Evolutionary conservation across 92 coral and sea anemone genomes (phyloP).

Genomic region (Phymanthus crucifer): DNA sequence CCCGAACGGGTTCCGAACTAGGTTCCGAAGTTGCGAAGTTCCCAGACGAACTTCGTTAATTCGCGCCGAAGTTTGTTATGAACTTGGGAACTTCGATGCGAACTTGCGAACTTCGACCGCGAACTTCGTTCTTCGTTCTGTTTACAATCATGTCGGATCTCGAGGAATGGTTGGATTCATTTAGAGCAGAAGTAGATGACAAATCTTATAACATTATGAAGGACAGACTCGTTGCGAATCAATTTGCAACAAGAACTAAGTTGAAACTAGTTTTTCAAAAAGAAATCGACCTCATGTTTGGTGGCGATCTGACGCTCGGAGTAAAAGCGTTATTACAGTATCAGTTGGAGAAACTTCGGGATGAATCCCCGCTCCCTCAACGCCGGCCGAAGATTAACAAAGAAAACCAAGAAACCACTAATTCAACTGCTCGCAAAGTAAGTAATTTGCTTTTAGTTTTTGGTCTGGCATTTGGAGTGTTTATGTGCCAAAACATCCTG

Average conservation of each 20-base stretch:
- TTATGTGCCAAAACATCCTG: too few species aligned
- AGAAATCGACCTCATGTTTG: slow-evolving; percentile 16
- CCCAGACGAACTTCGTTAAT: too few species aligned
- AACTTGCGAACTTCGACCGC: too few species aligned
- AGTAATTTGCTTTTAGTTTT: neutral
- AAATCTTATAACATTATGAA: neutral
- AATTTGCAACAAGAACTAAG: neutral
- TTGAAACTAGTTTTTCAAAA: slow-evolving; percentile 11
- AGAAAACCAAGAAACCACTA: neutral
- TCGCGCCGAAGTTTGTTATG: too few species aligned
- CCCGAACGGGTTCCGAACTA: too few species aligned
- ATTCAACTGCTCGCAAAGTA: too few species aligned
- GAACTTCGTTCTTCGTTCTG: too few species aligned
- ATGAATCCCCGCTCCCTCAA: slow-evolving; percentile 23
- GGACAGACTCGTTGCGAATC: neutral
- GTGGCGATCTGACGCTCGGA: slow-evolving; percentile 17
- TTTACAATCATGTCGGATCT: too few species aligned
- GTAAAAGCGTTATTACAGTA: slow-evolving; percentile 13
- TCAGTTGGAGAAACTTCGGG: slow-evolving; percentile 3
- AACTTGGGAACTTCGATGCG: too few species aligned
- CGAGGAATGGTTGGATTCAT: too few species aligned
- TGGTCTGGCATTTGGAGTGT: neutral
- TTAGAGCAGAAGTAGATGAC: neutral
- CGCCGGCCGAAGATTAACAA: neutral
- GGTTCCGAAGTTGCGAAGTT: too few species aligned